phyloP scores from a whole-genome alignment of 2,888 invertebrate genomes.

The Meiosimyza platycephala region DNA sequence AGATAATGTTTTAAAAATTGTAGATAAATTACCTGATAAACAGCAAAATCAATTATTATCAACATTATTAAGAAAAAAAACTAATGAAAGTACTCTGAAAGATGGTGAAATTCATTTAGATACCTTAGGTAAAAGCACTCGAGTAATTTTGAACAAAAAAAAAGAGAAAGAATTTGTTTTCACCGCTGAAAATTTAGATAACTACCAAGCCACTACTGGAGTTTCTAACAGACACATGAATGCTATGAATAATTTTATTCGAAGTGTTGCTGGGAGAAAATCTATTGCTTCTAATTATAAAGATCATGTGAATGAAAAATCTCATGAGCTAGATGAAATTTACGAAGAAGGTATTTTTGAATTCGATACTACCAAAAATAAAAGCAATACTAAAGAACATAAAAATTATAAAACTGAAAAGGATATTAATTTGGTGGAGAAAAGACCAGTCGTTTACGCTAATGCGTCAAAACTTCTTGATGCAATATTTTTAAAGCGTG shows the following conservation, averaged over 20 bases:
- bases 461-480: conserved; percentile 18
- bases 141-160: conserved; percentile 9
- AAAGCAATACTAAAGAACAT: too few species aligned
- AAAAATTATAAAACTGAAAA: too few species aligned
- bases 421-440: not conserved
- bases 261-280: conserved; percentile 16
- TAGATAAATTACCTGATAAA: conserved; percentile 22
- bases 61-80: too few species aligned
- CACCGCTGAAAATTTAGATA: conserved; percentile 22
- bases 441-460: conserved; percentile 25
- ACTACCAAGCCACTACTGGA: conserved; percentile 23
- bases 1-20: conserved; percentile 27
- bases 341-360: conserved; percentile 19
- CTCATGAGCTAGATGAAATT: conserved; percentile 15
- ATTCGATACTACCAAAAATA: conserved; percentile 10
- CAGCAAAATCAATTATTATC: conserved; percentile 1
- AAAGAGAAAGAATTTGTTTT: conserved; percentile 14
- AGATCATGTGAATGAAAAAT: not conserved
- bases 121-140: not conserved
- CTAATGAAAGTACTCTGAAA: too few species aligned
- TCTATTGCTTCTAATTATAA: conserved; percentile 8
- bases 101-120: not conserved
- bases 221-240: too few species aligned
- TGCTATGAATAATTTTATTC: not conserved
- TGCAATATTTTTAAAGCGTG: conserved; percentile 6